Evolutionary conservation across 2,113 vertebrate genomes (phyloP), one percentile per base, ranked within the genome.

Genomic region (Alethe castanea): DNA sequence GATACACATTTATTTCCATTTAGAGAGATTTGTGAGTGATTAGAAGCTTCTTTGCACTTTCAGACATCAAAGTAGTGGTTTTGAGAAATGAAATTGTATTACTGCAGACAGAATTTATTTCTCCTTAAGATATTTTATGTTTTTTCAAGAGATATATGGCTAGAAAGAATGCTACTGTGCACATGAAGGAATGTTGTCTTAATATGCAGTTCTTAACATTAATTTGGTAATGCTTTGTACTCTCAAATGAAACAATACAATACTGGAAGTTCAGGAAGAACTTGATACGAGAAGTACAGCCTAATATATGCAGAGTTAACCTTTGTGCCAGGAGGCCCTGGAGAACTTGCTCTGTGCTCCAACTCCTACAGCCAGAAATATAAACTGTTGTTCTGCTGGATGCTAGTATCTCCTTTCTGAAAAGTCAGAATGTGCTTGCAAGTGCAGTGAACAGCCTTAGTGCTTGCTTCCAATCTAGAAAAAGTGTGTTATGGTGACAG

Each of bases 141-240:
- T 67, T 91, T 33, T 82, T 56, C 67, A 52, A 56, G 81, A 76
- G 38, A 74, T 25, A 19, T 44, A 70, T 54, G 38, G 47, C 42
- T 91, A 54, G 29, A 85, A 91, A 91, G 66, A 90, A 86, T 16
- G 59, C 45, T 79, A 35, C 26, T 62, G 70, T 35, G 35, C 38
- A 85, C 78, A 87, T 44, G 45, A 83, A 91, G 48, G 40, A 84
- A 90, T 52, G 44, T 35, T 53, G 26, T 73, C 31, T 61, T 84
- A 60, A 78, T 48, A 81, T 0, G 2, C 20, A 45, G 26, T 66
- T 53, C 38, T 42, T 70, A 64, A 78, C 19, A 79, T 87, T 81
- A 65, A 69, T 77, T 33, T 61, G 50, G 19, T 57, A 92, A 76
- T 57, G 61, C 61, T 85, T 65, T 94, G 70, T 79, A 76, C 50